Evolutionary conservation across 1,140 invertebrate species (phyloP).

Genomic region (Drosophila varians): DNA sequence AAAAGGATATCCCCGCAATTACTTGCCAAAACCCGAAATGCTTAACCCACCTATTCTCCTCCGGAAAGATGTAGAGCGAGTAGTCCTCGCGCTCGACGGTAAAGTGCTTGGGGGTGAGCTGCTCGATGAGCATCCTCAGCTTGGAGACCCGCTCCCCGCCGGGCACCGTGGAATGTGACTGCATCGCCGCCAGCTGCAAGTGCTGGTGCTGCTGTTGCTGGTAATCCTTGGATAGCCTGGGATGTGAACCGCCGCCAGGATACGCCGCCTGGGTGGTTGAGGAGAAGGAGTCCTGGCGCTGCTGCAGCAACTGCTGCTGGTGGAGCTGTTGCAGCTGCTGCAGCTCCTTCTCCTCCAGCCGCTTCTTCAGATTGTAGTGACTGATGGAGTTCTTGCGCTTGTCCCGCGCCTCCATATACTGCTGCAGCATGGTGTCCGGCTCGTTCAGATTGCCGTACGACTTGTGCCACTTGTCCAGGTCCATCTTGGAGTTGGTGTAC

Average conservation of each 20-base stretch:
- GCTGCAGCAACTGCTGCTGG: slow-evolving; percentile 62
- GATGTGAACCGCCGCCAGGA: slow-evolving; percentile 25
- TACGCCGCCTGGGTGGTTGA: slow-evolving; percentile 23
- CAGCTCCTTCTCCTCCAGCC: slow-evolving; percentile 64
- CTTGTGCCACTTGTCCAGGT: slow-evolving; percentile 81
- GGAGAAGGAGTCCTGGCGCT: slow-evolving; percentile 47
- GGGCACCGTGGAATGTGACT: slow-evolving; percentile 66
- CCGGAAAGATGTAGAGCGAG: slow-evolving; percentile 93
- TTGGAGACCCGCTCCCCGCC: slow-evolving; percentile 69
- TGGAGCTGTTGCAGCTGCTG: slow-evolving; percentile 73
- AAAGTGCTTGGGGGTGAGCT: slow-evolving; percentile 84
- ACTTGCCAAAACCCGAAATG: too few relatives aligned
- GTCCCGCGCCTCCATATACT: slow-evolving; percentile 80
- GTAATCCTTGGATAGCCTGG: slow-evolving; percentile 52
- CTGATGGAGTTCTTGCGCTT: slow-evolving; percentile 79
- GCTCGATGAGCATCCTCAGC: slow-evolving; percentile 75
- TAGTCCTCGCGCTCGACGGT: slow-evolving; percentile 91
- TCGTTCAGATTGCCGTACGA: slow-evolving; percentile 74
- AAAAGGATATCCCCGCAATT: too few relatives aligned
- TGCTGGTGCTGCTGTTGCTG: slow-evolving; percentile 61
- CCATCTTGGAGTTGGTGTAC: slow-evolving; percentile 81
- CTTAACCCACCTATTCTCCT: slow-evolving; percentile 88
- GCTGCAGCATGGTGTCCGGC: slow-evolving; percentile 80
- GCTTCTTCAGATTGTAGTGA: slow-evolving; percentile 71
- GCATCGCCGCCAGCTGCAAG: slow-evolving; percentile 35